phyloP scores from a whole-genome alignment of 64 coral and sea anemone species.

The Cladopsammia gracilis region DNA sequence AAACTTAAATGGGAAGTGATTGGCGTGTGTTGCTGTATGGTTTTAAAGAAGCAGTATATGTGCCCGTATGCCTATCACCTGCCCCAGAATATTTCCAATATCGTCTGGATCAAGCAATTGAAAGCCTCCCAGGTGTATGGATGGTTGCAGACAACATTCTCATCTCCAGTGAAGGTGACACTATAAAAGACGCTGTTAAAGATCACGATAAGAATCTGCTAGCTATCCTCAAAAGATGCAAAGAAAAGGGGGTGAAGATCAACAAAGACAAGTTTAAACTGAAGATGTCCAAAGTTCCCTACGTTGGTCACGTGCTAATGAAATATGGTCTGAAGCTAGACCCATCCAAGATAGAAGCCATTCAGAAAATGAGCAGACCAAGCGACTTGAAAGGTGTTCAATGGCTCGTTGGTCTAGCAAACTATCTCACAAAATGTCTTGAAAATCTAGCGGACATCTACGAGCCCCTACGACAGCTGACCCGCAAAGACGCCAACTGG shows the following conservation, averaged over 20 bases:
- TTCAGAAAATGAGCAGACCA: constrained; percentile 18
- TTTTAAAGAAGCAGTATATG: too few relatives aligned
- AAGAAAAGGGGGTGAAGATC: background rate
- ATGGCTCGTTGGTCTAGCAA: background rate
- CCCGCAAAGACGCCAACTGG: background rate
- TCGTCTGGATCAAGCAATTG: too few relatives aligned
- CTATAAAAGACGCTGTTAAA: background rate
- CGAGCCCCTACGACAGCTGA: background rate
- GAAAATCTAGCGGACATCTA: background rate
- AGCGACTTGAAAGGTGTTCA: background rate
- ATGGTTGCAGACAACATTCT: constrained; percentile 29
- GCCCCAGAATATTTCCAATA: too few relatives aligned
- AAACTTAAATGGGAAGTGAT: too few relatives aligned
- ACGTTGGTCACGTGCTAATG: background rate
- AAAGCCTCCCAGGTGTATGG: background rate
- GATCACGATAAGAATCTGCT: background rate
- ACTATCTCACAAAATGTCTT: background rate
- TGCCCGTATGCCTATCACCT: too few relatives aligned
- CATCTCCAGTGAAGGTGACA: constrained; percentile 26
- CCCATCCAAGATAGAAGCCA: constrained; percentile 46
- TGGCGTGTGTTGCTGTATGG: too few relatives aligned
- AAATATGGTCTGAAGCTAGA: constrained; percentile 29
- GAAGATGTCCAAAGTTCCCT: constrained; percentile 26
- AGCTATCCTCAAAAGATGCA: constrained; percentile 14
- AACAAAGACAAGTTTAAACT: constrained; percentile 37